Evolutionary conservation across 2,888 invertebrate genomes (phyloP), one percentile per base, ranked within the genome.

Genomic region (Scelioninae gen. 2): DNA sequence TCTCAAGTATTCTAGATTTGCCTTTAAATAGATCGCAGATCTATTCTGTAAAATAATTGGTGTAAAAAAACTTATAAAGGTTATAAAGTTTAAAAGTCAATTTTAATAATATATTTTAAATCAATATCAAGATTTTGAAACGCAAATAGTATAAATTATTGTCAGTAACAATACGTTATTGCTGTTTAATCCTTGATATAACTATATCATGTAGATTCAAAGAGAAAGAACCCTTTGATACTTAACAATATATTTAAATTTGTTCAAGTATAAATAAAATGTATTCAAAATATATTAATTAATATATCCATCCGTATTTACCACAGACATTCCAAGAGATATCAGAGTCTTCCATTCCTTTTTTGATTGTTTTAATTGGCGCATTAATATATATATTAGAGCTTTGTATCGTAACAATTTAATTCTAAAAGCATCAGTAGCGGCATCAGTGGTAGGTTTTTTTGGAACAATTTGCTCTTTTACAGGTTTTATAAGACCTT

Each of bases 1-100:
- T 75, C 89, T 86, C 43, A 91, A 84, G 82, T 91, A 92, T 81
- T 92, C 91, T 69, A 90, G 87, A 84, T 92, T 90, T 7, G 90
- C 90, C 80, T 89, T 89, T 50, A 92, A 83, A 83, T 90, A 90
- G 63, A 90, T 83, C 1, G 89, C 88, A 22, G 90, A 87, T 28
- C 87, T 81, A 78, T 87, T 88, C 89, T 89, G 77, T 73, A 86
- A 86, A 81, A 46, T 31, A n/a, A n/a, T n/a, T n/a, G n/a, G n/a
- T n/a, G n/a, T n/a, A n/a, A n/a, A n/a, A n/a, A n/a, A n/a, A n/a
- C n/a, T n/a, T n/a, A n/a, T n/a, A n/a, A n/a, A n/a, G n/a, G n/a
- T n/a, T n/a, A n/a, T n/a, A n/a, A n/a, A n/a, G n/a, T n/a, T n/a
- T n/a, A n/a, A n/a, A n/a, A n/a, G n/a, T n/a, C n/a, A n/a, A n/a